Conservation (phyloP, 1,140 invertebrate species). For the Sesamia nonagrioides region DNA sequence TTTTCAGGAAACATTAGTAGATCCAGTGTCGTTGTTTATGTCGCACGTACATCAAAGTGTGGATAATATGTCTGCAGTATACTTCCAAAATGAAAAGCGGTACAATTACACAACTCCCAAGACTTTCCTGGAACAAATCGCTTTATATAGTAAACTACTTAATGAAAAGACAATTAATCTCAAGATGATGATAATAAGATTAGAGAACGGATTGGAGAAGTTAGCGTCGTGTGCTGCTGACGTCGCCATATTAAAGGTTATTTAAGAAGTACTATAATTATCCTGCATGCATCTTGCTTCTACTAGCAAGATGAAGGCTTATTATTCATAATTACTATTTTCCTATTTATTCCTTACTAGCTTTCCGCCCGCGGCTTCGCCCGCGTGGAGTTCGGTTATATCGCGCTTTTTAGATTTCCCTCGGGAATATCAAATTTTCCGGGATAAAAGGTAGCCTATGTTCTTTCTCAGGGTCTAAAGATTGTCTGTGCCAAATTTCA, state of each 20-base stretch:
- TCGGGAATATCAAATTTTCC: no score
- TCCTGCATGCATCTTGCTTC: no score
- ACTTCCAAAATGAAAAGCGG: slow-evolving; percentile 95
- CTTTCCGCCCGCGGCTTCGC: no score
- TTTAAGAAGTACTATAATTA: not conserved
- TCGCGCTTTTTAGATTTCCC: no score
- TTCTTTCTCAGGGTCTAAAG: no score
- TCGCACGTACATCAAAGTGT: slow-evolving; percentile 96
- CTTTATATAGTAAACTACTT: slow-evolving; percentile 94
- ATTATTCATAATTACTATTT: no score
- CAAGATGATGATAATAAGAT: slow-evolving; percentile 92
- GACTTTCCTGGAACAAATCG: slow-evolving; percentile 97
- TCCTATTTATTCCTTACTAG: no score
- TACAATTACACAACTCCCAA: slow-evolving; percentile 99
- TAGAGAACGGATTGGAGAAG: slow-evolving; percentile 96
- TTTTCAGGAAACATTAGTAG: slow-evolving; percentile 86
- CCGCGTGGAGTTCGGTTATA: no score
- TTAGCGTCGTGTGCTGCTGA: slow-evolving; percentile 94
- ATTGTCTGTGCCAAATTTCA: no score
- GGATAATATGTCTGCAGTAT: slow-evolving; percentile 94
- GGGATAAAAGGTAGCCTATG: no score
- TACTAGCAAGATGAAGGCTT: no score
- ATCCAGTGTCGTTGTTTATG: slow-evolving; percentile 95
- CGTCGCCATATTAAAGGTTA: slow-evolving; percentile 89
- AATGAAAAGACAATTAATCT: slow-evolving; percentile 93